Evolutionary conservation across 1,140 invertebrate species (phyloP), one percentile per base, ranked within the genome.

Genomic region (Gryllus bimaculatus): DNA sequence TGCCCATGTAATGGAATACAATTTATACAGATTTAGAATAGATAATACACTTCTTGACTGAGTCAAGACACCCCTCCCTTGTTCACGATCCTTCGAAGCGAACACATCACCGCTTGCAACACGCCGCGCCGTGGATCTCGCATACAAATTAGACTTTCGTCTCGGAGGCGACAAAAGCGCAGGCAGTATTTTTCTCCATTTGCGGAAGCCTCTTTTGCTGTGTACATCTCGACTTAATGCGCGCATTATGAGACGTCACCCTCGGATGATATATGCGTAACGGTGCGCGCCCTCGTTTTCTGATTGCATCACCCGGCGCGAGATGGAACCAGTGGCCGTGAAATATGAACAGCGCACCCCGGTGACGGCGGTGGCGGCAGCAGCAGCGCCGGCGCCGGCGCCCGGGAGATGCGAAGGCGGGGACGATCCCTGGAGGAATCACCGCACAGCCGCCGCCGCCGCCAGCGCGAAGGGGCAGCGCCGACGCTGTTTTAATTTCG

Each of bases 401-500:
- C 26, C 26, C 26, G 26, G 5, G 26, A 39, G 26, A 39, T 39
- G 26, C 26, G 26, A 5, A 39, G 54, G 54, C 54, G 54, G 54
- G 54, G 54, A 66, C 49, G 7, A 18, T 54, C 76, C 76, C 76
- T 13, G 7, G 76, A 77, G 76, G 48, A 77, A 47, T 77, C 74
- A 39, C 12, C 10, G 26, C 74, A 7, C 54, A 66, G 54, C 10
- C 54, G 54, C 54, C 54, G 49, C 15, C 49, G 54, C 18, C 54
- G 54, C 54, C 54, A 66, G 10, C 54, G 54, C 54, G 74, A 39
- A n/a, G 74, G 74, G 74, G 74, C 4, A 2, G 76, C 4, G 47
- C 47, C 47, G 76, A n/a, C 76, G 76, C 48, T 77, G 76, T 77
- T 77, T 77, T 77, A 77, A 77, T 77, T 77, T 77, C 76, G 76